Evolutionary conservation across 2,113 vertebrate species (phyloP).

Genomic region (Panthera leo): DNA sequence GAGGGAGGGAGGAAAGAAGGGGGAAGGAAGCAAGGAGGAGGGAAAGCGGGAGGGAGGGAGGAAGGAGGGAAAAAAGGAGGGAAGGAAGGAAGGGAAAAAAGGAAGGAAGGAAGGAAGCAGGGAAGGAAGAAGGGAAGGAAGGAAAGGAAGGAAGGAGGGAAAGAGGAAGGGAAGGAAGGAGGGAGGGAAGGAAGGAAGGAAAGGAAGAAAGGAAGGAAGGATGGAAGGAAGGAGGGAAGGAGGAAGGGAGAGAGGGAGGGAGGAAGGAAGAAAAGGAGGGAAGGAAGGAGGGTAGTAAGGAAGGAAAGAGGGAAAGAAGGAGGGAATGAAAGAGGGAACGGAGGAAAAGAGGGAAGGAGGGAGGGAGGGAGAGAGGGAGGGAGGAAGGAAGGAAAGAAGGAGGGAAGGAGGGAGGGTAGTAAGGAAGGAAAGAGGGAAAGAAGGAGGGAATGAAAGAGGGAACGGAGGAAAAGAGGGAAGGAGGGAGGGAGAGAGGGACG

Average conservation of each 20-base stretch:
- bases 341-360: too few species aligned
- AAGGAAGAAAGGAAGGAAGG: too few species aligned
- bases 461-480: too few species aligned
- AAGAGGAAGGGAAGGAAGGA: neutral
- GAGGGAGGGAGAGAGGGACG: too few species aligned
- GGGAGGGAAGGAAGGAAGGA: rapidly evolving
- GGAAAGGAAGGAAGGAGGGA: neutral
- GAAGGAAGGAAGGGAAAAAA: too few species aligned
- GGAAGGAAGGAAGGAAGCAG: neutral
- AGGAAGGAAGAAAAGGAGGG: neutral
- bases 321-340: neutral
- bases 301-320: neutral
- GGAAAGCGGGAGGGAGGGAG: too few species aligned
- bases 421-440: neutral
- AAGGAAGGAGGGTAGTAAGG: too few species aligned
- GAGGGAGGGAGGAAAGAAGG: neutral
- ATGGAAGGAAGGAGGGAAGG: neutral
- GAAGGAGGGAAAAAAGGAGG: too few species aligned
- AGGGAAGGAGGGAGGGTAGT: too few species aligned
- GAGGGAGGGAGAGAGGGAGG: too few species aligned
- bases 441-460: neutral
- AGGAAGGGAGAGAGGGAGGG: too few species aligned
- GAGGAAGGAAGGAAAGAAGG: neutral
- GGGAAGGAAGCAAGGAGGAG: neutral
- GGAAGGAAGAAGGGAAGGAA: too few species aligned